phyloP scores from a whole-genome alignment of 2,797 vertebrate genomes.

The Aulostomus chinensis region DNA sequence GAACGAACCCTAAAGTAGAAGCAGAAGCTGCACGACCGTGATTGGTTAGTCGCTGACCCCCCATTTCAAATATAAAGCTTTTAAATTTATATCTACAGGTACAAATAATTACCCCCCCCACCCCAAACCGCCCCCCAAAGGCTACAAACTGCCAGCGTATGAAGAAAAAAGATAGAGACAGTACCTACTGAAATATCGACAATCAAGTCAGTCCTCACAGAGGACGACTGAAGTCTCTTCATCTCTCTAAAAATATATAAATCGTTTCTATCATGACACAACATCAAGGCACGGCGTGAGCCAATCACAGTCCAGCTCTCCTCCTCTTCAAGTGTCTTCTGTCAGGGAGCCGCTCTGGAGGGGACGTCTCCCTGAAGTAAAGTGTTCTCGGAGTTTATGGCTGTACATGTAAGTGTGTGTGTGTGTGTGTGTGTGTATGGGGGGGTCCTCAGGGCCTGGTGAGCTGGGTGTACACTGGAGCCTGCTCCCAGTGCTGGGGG shows the following conservation, averaged over 20 bases:
- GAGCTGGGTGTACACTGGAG: constrained; percentile 97
- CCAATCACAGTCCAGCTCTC: constrained; percentile 68
- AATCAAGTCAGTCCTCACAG: constrained; percentile 97
- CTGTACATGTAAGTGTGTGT: constrained; percentile 14
- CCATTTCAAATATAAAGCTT: constrained; percentile 61
- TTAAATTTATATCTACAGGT: constrained; percentile 48
- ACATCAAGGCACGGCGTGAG: constrained; percentile 83
- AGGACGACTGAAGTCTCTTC: constrained; percentile 83
- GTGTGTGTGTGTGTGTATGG: constrained; percentile 18
- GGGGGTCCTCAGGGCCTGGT: constrained; percentile 85
- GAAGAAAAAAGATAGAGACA: constrained; percentile 90
- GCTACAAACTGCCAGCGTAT: constrained; percentile 76
- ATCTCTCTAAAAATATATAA: constrained; percentile 87
- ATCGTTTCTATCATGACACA: constrained; percentile 82
- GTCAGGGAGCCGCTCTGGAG: constrained; percentile 40
- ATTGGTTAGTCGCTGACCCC: constrained; percentile 43
- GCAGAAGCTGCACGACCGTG: constrained; percentile 61
- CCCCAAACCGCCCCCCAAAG: constrained; percentile 8
- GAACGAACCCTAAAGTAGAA: constrained; percentile 33
- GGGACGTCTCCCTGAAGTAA: constrained; percentile 41
- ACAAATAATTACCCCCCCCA: constrained; percentile 55
- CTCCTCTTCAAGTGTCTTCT: constrained; percentile 72
- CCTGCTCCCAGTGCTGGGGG: constrained; percentile 97
- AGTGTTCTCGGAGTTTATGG: constrained; percentile 41
- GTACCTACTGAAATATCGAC: constrained; percentile 97